These are phyloP conservation scores for Stegophylla sp. DNA, from an alignment of 2,888 invertebrate species.

Conservation along the genomic window DNA sequence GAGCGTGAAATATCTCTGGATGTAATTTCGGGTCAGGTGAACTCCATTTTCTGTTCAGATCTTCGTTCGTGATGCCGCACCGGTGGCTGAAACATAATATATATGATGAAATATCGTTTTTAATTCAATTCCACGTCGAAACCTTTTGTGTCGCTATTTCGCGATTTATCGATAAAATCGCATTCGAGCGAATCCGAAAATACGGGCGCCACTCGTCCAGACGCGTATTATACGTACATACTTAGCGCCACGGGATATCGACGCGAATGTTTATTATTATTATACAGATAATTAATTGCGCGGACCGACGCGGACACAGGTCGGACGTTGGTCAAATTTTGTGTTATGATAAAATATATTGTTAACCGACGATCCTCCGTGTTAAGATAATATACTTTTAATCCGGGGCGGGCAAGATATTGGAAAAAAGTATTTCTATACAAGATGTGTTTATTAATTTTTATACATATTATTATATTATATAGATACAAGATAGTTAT, in stretches of 20 bases:
- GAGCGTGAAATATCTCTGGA: conserved; percentile 84
- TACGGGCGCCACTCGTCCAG: neutral
- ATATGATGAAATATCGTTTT: neutral
- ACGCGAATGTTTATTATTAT: no score
- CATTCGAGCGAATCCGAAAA: neutral
- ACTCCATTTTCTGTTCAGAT: conserved; percentile 85
- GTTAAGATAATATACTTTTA: no score
- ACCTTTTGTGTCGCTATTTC: neutral
- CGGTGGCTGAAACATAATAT: conserved; percentile 72
- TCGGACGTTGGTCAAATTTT: no score
- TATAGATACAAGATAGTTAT: no score
- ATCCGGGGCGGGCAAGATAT: no score
- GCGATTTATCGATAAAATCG: neutral
- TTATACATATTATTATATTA: no score
- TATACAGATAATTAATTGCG: neutral
- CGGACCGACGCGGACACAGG: neutral
- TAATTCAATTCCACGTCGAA: neutral
- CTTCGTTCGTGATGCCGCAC: conserved; percentile 83
- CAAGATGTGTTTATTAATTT: no score
- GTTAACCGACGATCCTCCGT: no score
- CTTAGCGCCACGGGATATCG: neutral
- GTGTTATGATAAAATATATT: no score
- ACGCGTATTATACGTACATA: no score
- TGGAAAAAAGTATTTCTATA: no score
- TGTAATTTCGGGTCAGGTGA: conserved; percentile 77